Base-by-base conservation (phyloP, 2,113 vertebrate species). In the Orthonyx spaldingii region DNA sequence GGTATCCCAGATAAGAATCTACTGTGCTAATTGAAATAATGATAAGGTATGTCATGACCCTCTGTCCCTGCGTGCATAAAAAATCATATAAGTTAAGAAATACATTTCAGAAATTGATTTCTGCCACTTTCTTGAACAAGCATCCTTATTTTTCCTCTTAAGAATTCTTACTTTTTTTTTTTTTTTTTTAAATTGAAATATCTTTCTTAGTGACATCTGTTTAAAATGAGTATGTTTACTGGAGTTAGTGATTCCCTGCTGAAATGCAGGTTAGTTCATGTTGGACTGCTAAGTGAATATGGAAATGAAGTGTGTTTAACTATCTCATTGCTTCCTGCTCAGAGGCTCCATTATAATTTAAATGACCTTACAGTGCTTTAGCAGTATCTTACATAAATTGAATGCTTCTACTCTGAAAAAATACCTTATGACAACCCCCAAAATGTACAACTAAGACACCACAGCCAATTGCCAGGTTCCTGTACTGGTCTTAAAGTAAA, bases 61-160 rank as follows among this genome's bases (percentile, higher is more conserved):
- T 39, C 4, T 46, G 28, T 59, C 24, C 56, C 37, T 82, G 30
- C 0, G 0, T 39, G 42, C 3, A 19, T 4, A 46, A 7, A 39
- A 63, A 46, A 78, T 66, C 6, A 19, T 56, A 46, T 13, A 13
- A 47, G 2, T 55, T 56, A 94, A 49, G 61, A 72, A 88, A 83
- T 83, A 41, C 0, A 49, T 53, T 41, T 94, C 46, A 80, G n/a
- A 89, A 94, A 74, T 65, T 7, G 47, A 60, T 79, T 83, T 83
- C 27, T 52, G 18, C 7, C 4, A 11, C 46, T 85, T 82, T 28
- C 28, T 71, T 78, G 33, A 63, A 44, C 56, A n/a, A 35, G 6
- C 10, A 42, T 53, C 3, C 2, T 26, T 89, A 14, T 50, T 74
- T 89, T 69, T 60, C 5, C 3, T 57, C 6, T 53, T 37, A 63